These are phyloP conservation scores for Brotula barbata DNA, from an alignment of 2,797 vertebrate species.

Conservation along the genomic window DNA sequence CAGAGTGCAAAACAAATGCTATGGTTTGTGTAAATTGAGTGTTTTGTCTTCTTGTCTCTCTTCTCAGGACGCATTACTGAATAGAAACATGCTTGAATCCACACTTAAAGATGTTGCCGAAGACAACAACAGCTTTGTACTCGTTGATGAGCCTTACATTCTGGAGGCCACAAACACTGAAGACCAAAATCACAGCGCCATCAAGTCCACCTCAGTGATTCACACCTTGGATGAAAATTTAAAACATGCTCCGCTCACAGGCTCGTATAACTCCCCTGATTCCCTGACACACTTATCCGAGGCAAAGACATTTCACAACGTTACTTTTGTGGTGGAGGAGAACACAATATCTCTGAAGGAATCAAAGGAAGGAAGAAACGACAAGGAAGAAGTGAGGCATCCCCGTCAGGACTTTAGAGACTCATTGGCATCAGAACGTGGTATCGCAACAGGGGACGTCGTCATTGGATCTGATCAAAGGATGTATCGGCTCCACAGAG, in stretches of 20 bases:
- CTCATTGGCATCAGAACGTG: constrained; percentile 4
- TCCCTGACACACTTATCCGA: constrained; percentile 22
- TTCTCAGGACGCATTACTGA: constrained; percentile 20
- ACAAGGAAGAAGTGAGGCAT: background rate
- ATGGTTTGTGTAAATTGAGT: background rate
- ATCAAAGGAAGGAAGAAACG: constrained; percentile 9
- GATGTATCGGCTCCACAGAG: constrained; percentile 54
- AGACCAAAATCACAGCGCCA: background rate
- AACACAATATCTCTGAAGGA: constrained; percentile 28
- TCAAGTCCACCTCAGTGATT: constrained; percentile 38
- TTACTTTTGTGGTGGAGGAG: constrained; percentile 39
- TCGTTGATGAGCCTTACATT: constrained; percentile 49
- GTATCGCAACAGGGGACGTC: constrained; percentile 40
- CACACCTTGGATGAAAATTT: constrained; percentile 42
- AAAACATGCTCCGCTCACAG: constrained; percentile 4
- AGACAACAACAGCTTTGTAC: constrained; percentile 12
- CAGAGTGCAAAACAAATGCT: background rate
- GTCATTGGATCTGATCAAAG: constrained; percentile 26
- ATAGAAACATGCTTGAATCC: constrained; percentile 7
- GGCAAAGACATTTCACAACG: constrained; percentile 9
- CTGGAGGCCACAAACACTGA: background rate
- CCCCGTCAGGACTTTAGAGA: constrained; percentile 5
- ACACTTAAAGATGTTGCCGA: background rate
- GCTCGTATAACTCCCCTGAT: background rate
- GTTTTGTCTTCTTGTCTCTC: constrained; percentile 2